Conservation (phyloP, 2,113 vertebrate species). For the Hydrolagus affinis region DNA sequence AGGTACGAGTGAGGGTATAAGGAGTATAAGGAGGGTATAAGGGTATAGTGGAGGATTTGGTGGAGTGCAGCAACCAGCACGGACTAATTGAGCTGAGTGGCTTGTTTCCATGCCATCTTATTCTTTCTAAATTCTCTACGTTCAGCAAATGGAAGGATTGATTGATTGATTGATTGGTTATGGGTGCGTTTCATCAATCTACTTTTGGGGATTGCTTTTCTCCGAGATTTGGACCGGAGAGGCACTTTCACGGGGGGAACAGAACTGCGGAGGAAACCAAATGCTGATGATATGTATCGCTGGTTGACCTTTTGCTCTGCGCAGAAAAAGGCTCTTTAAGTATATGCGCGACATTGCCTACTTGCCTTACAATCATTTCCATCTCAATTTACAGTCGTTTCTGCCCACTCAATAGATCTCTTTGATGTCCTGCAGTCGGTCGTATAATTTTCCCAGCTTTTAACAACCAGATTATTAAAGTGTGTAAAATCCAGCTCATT, state of each 20-base stretch:
- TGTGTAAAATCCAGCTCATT: background rate
- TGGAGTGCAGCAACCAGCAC: no score
- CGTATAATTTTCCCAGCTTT: background rate
- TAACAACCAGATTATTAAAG: conserved; percentile 15
- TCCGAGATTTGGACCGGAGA: background rate
- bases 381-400: background rate
- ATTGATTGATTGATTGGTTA: no score
- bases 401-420: background rate
- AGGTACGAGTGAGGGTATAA: no score
- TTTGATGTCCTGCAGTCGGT: background rate
- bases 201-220: background rate
- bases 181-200: background rate
- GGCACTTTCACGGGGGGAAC: background rate
- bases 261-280: background rate
- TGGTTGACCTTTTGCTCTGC: background rate
- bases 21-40: no score
- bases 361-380: background rate
- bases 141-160: no score
- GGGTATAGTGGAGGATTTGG: no score
- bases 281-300: background rate
- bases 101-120: no score
- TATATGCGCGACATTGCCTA: background rate
- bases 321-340: background rate
- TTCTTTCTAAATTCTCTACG: no score
- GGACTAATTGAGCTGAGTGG: no score